Base-by-base conservation (phyloP, 1,140 invertebrate species). In the Drosophila nikananu region DNA sequence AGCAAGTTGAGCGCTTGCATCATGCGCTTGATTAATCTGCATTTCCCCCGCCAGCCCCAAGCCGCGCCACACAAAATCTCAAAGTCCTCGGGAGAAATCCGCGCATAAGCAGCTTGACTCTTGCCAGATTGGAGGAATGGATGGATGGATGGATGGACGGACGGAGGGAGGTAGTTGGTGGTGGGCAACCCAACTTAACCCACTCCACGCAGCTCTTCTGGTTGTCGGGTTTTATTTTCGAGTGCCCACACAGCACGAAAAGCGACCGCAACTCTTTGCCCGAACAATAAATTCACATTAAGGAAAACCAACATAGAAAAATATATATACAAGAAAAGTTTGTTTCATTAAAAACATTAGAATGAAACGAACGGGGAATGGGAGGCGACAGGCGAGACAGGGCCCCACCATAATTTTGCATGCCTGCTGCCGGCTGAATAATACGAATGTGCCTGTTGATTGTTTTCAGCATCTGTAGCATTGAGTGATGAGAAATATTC, bases 321-420 rank as follows among this genome's bases (percentile, higher is more conserved):
- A 48, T 39, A 12, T n/a, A 44, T 9, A 30, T 13, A 73, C 52
- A 72, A 60, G 42, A 27, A 60, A 61, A 73, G 37, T 74, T 73
- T 74, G 65, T 90, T 90, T 89, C 75, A 89, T 90, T 89, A 90
- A 89, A 89, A 89, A 76, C 84, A 89, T 89, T 90, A 90, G 84
- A 83, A 81, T 89, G 52, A 67, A 86, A 55, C 75, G 65, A 39
- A 12, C 39, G 41, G 27, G 63, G 51, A 54, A 74, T 64, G 59
- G 62, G 52, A 81, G 62, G 65, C 77, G 83, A 89, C 84, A 78
- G 71, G n/a, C 66, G 51, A 67, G 49, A 57, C 49, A 60, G 59
- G 37, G 48, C 76, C 57, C 35, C 54, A 66, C 44, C 27, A 74
- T 73, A 77, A 83, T 83, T 83, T 86, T 87, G 83, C 84, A 86